These are phyloP conservation scores for Sitobion miscanthi DNA, from an alignment of 1,140 invertebrate species.

Conservation along the genomic window DNA sequence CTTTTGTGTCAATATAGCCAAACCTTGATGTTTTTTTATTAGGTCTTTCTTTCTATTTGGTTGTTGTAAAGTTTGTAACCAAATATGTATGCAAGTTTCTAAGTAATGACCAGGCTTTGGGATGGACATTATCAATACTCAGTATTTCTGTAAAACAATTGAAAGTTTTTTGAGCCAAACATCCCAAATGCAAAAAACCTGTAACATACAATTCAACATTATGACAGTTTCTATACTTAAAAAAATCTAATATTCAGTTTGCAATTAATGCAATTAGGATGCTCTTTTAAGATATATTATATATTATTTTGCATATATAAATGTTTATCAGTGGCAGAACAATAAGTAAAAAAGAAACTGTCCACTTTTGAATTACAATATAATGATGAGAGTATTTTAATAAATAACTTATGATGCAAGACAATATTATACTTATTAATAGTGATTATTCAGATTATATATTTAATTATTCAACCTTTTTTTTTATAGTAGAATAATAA, in stretches of 20 bases:
- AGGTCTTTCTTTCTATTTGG: neutral
- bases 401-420: no score
- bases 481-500: no score
- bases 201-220: slow-evolving; percentile 31
- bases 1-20: neutral
- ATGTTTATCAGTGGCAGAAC: no score
- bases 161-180: slow-evolving; percentile 76
- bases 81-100: neutral
- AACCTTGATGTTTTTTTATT: neutral
- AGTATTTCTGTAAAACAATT: neutral
- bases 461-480: no score
- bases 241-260: slow-evolving; percentile 66
- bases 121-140: neutral
- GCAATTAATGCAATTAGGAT: slow-evolving; percentile 99
- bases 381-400: no score
- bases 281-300: slow-evolving; percentile 90
- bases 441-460: no score
- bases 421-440: no score
- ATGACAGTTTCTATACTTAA: neutral
- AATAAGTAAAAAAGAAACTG: no score
- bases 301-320: no score
- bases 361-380: no score
- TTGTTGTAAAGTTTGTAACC: neutral
- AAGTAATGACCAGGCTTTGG: neutral
- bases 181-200: slow-evolving; percentile 83